Base-by-base conservation (phyloP, 2,113 vertebrate species). In the Rhadina sibilatrix region DNA sequence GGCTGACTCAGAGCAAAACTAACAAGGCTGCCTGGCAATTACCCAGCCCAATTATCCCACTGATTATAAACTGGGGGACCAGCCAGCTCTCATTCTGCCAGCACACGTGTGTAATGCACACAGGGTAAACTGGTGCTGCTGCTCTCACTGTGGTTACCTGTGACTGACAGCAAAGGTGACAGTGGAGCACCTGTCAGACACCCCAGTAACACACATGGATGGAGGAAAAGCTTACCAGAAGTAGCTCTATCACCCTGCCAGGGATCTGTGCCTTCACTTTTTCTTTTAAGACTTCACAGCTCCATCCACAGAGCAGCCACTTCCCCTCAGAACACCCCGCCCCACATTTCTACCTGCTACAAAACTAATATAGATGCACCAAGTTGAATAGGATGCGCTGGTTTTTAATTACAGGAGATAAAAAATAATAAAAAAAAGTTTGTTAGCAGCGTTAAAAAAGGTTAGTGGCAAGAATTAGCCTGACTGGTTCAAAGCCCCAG, bases 131-230 rank as follows among this genome's bases (percentile, higher is more conserved):
- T 8, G 42, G 25, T 71, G 21, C 38, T 2, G 2, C 71, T 54
- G 83, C 24, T 63, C 69, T 27, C 16, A 0, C 8, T 14, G 42
- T 6, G 53, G 23, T 53, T 38, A 88, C 63, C 79, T 57, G 46
- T 1, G 4, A 33, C 3, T 68, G 31, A 42, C 25, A 63, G 65
- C 44, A 75, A 25, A 31, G 31, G 42, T 11, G 56, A 40, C 53
- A 72, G 30, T 8, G 7, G 0, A 74, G 57, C 40, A 75, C 33
- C 53, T 38, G 28, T 4, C 75, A 65, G 37, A 38, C 21, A 40
- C 4, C 22, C 61, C 37, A 37, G 24, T 3, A 46, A 25, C 40
- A 61, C 49, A 49, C 20, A 3, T 0, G 0, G 14, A 21, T 1
- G 5, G 52, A 82, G 65, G 25, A 65, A 77, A 42, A 74, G 24